Conservation (phyloP, 2,113 vertebrate genomes). For the Cochlearius cochlearius region DNA sequence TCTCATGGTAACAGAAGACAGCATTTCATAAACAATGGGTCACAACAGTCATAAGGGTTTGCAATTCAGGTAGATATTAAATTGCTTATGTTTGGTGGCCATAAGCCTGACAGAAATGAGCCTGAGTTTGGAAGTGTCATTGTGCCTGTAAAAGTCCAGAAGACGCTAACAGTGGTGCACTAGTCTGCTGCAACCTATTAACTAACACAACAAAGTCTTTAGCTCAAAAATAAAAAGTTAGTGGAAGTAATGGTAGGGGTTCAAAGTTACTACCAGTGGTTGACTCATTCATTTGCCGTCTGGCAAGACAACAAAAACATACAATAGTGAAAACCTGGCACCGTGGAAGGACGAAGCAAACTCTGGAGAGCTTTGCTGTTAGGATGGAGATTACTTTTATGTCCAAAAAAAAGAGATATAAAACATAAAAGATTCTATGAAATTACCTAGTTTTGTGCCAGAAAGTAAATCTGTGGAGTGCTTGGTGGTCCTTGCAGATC, state of each 20-base stretch:
- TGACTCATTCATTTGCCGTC: background rate
- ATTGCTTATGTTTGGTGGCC: background rate
- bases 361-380: background rate
- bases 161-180: background rate
- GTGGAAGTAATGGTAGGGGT: background rate
- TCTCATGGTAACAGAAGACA: background rate
- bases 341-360: background rate
- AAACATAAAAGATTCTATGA: background rate
- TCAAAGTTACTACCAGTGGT: background rate
- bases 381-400: background rate
- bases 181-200: background rate
- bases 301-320: background rate
- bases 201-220: background rate
- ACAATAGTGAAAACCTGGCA: background rate
- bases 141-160: background rate
- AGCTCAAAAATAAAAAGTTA: background rate
- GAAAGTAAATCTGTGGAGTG: background rate
- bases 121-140: background rate
- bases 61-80: background rate
- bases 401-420: background rate
- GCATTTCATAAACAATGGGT: background rate
- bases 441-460: background rate
- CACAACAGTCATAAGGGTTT: background rate
- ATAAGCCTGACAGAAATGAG: background rate
- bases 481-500: background rate